A percentile compares a stretch with the other conserved stretches of the same genome.
Evolutionary conservation across 1,140 invertebrate species (phyloP).

Genomic region (Lysiphlebus fabarum): DNA sequence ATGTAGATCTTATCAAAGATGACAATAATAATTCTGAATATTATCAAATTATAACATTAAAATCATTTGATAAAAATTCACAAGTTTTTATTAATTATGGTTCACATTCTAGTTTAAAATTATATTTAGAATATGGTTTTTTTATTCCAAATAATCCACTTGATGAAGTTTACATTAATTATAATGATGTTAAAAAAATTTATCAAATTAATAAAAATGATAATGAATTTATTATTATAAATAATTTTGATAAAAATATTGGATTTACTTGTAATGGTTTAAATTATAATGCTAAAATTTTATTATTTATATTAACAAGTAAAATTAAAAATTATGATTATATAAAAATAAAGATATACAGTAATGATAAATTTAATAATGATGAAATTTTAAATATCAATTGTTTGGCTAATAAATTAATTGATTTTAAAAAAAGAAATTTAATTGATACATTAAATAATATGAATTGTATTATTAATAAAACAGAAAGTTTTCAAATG

Average conservation of each 20-base stretch:
- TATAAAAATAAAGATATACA: constrained; percentile 45
- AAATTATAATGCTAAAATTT: constrained; percentile 55
- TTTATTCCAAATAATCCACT: constrained; percentile 61
- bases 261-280: constrained; percentile 57
- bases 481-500: constrained; percentile 38
- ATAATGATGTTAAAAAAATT: constrained; percentile 50
- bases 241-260: constrained; percentile 54
- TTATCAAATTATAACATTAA: constrained; percentile 59
- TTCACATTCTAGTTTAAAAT: constrained; percentile 63
- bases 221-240: constrained; percentile 55
- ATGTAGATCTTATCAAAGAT: constrained; percentile 52
- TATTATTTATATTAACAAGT: constrained; percentile 42
- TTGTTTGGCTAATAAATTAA: constrained; percentile 32
- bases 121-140: constrained; percentile 76
- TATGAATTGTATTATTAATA: constrained; percentile 32
- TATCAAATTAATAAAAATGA: constrained; percentile 41
- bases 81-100: constrained; percentile 79
- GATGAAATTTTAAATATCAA: constrained; percentile 31
- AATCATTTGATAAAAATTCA: constrained; percentile 52
- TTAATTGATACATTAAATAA: constrained; percentile 27
- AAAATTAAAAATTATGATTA: constrained; percentile 25
- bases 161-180: constrained; percentile 58
- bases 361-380: constrained; percentile 31
- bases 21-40: constrained; percentile 41
- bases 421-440: constrained; percentile 36